Conservation (phyloP, 1,140 invertebrate genomes). For the Drosophila ficusphila region DNA sequence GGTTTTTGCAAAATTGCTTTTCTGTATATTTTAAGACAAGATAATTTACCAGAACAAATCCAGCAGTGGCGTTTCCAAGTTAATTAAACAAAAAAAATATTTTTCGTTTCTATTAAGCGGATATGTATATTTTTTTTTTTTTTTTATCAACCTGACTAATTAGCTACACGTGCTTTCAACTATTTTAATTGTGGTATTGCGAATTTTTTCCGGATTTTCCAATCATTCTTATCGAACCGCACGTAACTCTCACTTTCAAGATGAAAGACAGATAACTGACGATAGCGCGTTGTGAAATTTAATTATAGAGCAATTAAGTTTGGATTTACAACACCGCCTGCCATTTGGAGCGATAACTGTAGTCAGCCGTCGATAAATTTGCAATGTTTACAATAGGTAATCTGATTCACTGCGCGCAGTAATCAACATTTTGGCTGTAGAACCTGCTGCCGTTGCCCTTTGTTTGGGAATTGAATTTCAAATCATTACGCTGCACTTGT, state of each 20-base stretch:
- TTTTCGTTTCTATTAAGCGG: too few relatives aligned
- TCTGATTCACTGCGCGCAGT: constrained; percentile 2
- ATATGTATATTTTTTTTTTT: neutral
- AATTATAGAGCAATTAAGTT: constrained; percentile 33
- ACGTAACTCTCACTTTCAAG: constrained; percentile 1
- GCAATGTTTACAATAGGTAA: neutral
- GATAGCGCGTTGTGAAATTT: constrained; percentile 2
- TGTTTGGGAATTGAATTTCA: constrained; percentile 2
- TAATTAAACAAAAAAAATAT: too few relatives aligned
- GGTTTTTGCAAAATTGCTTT: neutral
- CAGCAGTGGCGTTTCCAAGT: too few relatives aligned
- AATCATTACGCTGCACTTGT: constrained; percentile 8
- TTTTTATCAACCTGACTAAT: neutral
- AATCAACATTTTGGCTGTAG: neutral
- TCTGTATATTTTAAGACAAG: neutral
- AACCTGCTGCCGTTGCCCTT: neutral
- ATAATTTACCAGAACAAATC: too few relatives aligned
- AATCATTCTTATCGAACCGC: constrained; percentile 1
- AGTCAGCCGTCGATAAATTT: neutral
- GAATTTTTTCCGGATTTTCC: neutral
- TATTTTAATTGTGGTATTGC: neutral
- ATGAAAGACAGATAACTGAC: neutral
- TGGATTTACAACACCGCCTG: constrained; percentile 15
- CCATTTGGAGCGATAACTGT: constrained; percentile 9
- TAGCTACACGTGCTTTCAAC: constrained; percentile 3